Conservation (phyloP, 1,140 invertebrate species). For the Drosophila lini region DNA sequence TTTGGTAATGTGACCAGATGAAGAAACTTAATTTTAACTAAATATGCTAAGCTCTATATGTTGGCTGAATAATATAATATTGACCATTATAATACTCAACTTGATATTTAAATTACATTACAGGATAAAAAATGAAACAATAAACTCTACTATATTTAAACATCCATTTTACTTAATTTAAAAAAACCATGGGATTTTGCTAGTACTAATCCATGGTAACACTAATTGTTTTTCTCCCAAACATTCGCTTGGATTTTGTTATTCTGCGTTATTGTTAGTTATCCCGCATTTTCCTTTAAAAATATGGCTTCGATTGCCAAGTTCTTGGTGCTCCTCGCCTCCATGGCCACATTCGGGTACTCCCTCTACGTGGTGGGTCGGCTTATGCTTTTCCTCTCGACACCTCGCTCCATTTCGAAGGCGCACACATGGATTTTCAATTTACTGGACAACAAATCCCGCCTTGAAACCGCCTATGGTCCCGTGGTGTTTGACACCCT, state of each 20-base stretch:
- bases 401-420: conserved; percentile 56
- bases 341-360: conserved; percentile 60
- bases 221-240: neutral
- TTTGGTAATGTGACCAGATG: neutral
- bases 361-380: conserved; percentile 75
- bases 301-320: conserved; percentile 66
- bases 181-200: neutral
- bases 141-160: neutral
- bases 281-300: neutral
- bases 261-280: neutral
- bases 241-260: neutral
- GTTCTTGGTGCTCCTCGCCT: conserved; percentile 55
- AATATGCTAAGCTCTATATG: neutral
- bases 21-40: neutral
- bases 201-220: neutral
- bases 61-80: neutral
- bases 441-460: conserved; percentile 75
- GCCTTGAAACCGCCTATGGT: conserved; percentile 75
- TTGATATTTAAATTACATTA: too few species aligned
- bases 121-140: neutral
- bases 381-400: conserved; percentile 74
- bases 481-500: conserved; percentile 84
- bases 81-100: too few species aligned
- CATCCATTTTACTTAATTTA: neutral
- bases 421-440: conserved; percentile 79